Evolutionary conservation across 92 coral and sea anemone genomes (phyloP).

Genomic region (Paragorgia papillata): DNA sequence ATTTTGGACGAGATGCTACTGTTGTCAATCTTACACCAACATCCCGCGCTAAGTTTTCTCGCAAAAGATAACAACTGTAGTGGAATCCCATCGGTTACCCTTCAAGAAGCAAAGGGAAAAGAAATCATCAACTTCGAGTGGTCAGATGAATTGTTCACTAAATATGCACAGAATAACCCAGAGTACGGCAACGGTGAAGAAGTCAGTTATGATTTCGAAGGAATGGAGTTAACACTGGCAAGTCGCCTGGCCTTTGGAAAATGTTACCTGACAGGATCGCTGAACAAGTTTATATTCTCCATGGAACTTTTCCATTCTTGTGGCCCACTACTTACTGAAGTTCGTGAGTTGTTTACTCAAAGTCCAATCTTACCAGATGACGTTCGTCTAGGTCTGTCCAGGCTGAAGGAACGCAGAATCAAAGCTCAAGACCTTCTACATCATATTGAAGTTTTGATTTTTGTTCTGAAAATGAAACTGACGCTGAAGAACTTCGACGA

Average conservation of each 20-base stretch:
- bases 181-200: constrained; percentile 87
- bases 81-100: constrained; percentile 62
- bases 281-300: constrained; percentile 82
- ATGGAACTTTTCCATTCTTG: constrained; percentile 90
- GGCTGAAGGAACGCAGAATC: constrained; percentile 63
- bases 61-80: constrained; percentile 52
- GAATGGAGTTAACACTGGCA: constrained; percentile 83
- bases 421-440: constrained; percentile 74
- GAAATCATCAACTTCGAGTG: constrained; percentile 85
- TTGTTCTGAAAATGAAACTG: constrained; percentile 76
- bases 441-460: constrained; percentile 85
- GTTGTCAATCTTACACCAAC: constrained; percentile 68
- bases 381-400: constrained; percentile 60
- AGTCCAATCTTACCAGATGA: constrained; percentile 59
- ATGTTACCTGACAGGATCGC: constrained; percentile 67
- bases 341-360: constrained; percentile 74
- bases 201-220: constrained; percentile 72
- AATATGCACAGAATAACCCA: constrained; percentile 72
- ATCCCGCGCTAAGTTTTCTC: constrained; percentile 74
- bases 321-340: constrained; percentile 72
- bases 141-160: constrained; percentile 76
- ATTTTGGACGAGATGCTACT: constrained; percentile 69
- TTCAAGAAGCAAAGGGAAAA: constrained; percentile 84
- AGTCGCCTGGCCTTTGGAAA: constrained; percentile 72
- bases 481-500: constrained; percentile 61